Evolutionary conservation across 2,888 invertebrate genomes (phyloP), one percentile per base, ranked within the genome.

Genomic region (Pristionchus maxplancki): DNA sequence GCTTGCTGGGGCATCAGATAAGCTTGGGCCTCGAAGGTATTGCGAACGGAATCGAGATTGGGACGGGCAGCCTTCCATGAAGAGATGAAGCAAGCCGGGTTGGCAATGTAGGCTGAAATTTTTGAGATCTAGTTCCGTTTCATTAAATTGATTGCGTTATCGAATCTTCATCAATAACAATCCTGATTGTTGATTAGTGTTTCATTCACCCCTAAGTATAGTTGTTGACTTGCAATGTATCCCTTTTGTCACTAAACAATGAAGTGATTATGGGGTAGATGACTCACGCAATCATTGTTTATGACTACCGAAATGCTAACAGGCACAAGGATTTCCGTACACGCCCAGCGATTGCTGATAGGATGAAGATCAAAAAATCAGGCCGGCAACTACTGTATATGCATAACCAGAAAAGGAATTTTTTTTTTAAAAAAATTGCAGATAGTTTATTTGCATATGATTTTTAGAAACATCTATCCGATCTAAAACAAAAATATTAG

Each of bases 61-160:
- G 17, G 28, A 24, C 50, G 71, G 17, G 28, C 6, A 0, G 20
- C 24, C 48, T 87, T 71, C 86, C 86, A 87, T 1, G 86, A 31
- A 4, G 64, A 64, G 48, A 87, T 71, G 37, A 53, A 87, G 31
- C 86, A 87, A 40, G 34, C 31, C 2, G 37, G 48, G 34, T 87
- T 87, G 31, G 48, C 34, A 13, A 87, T 50, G 86, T 87, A 87
- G 11, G 86, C 86, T 67, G 50, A 13, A 48, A 87, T 31, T 1
- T 9, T 53, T 4, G 8, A 53, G 48, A 48, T 48, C 48, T 48
- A 48, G 6, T 6, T 44, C 28, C 64, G 13, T 64, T 64, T 58
- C 15, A 5, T 15, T 28, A 64, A 1, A 28, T 28, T 13, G 5
- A 9, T 28, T 28, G 24, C 28, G 28, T 64, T 67, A 24, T 62